Evolutionary conservation across 2,888 invertebrate genomes (phyloP), one percentile per base, ranked within the genome.

Genomic region (Rhogogaster chlorosoma): DNA sequence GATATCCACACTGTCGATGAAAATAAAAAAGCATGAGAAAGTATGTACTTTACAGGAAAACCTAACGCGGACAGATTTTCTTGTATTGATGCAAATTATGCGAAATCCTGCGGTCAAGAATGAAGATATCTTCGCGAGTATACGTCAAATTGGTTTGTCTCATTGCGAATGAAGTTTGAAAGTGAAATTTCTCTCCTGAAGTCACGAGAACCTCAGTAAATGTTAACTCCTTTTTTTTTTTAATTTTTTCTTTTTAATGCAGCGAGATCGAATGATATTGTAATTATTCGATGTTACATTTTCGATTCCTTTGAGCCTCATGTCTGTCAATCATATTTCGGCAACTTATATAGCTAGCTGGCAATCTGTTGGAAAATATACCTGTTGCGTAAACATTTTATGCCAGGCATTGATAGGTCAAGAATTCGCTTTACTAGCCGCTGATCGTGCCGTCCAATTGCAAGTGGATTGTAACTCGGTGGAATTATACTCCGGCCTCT

Each of bases 291-390:
- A 49, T 53, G 49, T 49, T 53, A 77, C 18, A 49, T 77, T 53
- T 53, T 32, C 53, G 49, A 77, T 77, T 32, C 7, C 18, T 15
- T n/a, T 18, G 4, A 9, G 4, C 36, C 18, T n/a, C 29, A 32
- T n/a, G 77, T 77, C 77, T 77, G 77, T 32, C 77, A 77, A 77
- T 77, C 77, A 77, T 18, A 53, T 77, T 77, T 77, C 32, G 77
- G 45, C 53, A 77, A 53, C n/a, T 32, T 18, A 77, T 18, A 77
- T 32, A 42, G 12, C 73, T 18, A 32, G 70, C 18, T n/a, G 70
- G 70, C 10, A n/a, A 38, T 71, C 36, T 38, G 70, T n/a, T n/a
- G 10, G 42, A 45, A 77, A 77, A 53, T 49, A 22, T 38, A 73
- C n/a, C 38, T 73, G 38, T 38, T 38, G 18, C n/a, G 75, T 45